Base-by-base conservation (phyloP, 2,113 vertebrate species). In the Sigmodon hispidus region DNA sequence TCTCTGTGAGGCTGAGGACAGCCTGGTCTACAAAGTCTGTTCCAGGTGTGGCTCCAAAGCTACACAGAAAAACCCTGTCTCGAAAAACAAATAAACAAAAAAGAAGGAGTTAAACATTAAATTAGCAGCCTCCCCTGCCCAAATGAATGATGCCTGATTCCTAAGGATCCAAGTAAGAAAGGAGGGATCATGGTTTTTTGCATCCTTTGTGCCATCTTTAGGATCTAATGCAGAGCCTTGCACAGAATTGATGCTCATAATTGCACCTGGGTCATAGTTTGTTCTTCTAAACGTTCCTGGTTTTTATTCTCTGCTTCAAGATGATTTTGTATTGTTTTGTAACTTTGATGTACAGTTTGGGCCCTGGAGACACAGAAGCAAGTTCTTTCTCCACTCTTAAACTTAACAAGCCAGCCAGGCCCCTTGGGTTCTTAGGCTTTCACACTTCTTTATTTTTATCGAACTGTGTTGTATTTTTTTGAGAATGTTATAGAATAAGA, bases 321-420 rank as follows among this genome's bases (percentile, higher is more conserved):
- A 84, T 73, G 24, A 63, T 83, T 94, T 90, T 89, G n/a, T 75
- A 81, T 81, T 77, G 10, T 77, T 95, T 83, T 93, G 43, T 77
- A 50, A n/a, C 40, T 59, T 45, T 81, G 10, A 36, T 45, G 3
- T 63, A 43, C 24, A 81, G 8, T 84, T 89, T 93, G 40, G n/a
- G 7, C 17, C 79, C 50, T 92, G 22, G 55, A 93, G 63, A 93
- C 67, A 24, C 26, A 52, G 65, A 67, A 93, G n/a, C 19, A 80
- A 77, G 34, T 77, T 36, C 34, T 86, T 17, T 12, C 45, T 65
- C 43, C 29, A 77, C 48, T 86, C 17, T 52, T 40, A 55, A 50
- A 48, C 9, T 16, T 22, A 21, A 13, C 67, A 17, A 69, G 26
- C 43, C 69, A 57, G 52, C 55, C 55, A 79, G 61, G 52, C 12